Percentiles rank a stretch among this genome's conserved stretches.
phyloP scores from a whole-genome alignment of 2,888 invertebrate genomes.

The Perithous albicinctus region DNA sequence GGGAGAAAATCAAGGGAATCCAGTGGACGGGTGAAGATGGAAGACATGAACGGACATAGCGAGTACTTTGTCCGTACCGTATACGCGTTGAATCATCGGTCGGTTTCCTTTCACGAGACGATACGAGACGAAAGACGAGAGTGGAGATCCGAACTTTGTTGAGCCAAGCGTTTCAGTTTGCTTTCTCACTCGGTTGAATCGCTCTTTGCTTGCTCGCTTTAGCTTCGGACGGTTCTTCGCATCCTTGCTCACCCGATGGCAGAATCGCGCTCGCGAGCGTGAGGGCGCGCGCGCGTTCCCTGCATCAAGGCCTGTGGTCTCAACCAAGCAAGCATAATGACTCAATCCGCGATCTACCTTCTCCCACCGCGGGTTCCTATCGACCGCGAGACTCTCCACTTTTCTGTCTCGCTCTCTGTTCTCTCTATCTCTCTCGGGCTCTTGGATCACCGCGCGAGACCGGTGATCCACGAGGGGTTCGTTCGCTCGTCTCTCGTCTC shows the following conservation, averaged over 20 bases:
- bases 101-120: constrained; percentile 81
- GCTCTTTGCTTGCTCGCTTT: constrained; percentile 59
- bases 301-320: constrained; percentile 83
- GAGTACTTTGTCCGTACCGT: constrained; percentile 78
- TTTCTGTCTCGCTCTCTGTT: constrained; percentile 69
- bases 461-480: constrained; percentile 50
- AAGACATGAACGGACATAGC: constrained; percentile 62
- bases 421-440: constrained; percentile 46
- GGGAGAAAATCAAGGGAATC: constrained; percentile 63
- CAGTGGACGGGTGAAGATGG: background rate
- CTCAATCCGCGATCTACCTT: constrained; percentile 84
- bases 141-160: constrained; percentile 35
- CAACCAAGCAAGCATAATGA: constrained; percentile 83
- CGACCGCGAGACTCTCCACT: constrained; percentile 71
- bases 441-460: constrained; percentile 60
- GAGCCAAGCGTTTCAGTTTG: background rate
- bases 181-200: constrained; percentile 36
- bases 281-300: constrained; percentile 71
- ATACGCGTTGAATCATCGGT: constrained; percentile 80
- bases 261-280: constrained; percentile 63
- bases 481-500: constrained; percentile 63
- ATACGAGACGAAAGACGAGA: constrained; percentile 39
- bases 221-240: constrained; percentile 5
- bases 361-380: constrained; percentile 72
- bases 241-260: constrained; percentile 75